A percentile compares a stretch with the other conserved stretches of the same genome.
phyloP scores from a whole-genome alignment of 1,140 invertebrate species.

The Drosophila dunni region DNA sequence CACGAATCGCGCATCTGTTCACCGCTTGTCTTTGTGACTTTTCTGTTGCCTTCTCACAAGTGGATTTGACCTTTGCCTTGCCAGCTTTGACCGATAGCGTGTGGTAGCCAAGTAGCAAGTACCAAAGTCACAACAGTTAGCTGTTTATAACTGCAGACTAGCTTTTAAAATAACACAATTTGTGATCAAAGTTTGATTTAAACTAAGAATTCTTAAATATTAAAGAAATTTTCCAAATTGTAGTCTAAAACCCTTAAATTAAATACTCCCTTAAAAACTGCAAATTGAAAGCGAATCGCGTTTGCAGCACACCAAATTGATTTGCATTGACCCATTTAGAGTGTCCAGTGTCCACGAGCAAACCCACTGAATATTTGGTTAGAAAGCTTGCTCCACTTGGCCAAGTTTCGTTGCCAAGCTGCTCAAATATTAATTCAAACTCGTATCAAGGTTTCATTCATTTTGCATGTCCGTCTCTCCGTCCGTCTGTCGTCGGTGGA shows the following conservation, averaged over 20 bases:
- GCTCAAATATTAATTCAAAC: conserved; percentile 83
- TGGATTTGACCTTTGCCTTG: conserved; percentile 49
- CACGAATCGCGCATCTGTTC: conserved; percentile 20
- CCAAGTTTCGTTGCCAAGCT: conserved; percentile 44
- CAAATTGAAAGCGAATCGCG: too few relatives aligned
- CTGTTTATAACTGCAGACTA: background rate
- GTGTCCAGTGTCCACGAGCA: background rate
- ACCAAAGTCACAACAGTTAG: conserved; percentile 26
- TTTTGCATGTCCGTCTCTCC: conserved; percentile 51
- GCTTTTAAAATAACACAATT: too few relatives aligned
- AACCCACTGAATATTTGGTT: background rate
- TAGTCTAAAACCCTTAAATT: too few relatives aligned
- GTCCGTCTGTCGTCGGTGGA: background rate
- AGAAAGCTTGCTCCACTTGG: conserved; percentile 32
- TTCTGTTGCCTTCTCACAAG: conserved; percentile 1
- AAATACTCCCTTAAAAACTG: too few relatives aligned
- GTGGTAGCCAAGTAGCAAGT: conserved; percentile 22
- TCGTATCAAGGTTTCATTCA: conserved; percentile 82
- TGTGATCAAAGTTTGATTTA: too few relatives aligned
- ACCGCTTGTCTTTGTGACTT: conserved; percentile 1
- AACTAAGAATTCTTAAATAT: too few relatives aligned
- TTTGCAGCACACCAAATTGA: background rate
- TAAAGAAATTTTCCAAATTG: too few relatives aligned
- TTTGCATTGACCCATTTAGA: conserved; percentile 28
- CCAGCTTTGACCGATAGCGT: conserved; percentile 46